These are phyloP conservation scores for Neocrepidodera transversa DNA, from an alignment of 2,888 invertebrate genomes.

Conservation along the genomic window DNA sequence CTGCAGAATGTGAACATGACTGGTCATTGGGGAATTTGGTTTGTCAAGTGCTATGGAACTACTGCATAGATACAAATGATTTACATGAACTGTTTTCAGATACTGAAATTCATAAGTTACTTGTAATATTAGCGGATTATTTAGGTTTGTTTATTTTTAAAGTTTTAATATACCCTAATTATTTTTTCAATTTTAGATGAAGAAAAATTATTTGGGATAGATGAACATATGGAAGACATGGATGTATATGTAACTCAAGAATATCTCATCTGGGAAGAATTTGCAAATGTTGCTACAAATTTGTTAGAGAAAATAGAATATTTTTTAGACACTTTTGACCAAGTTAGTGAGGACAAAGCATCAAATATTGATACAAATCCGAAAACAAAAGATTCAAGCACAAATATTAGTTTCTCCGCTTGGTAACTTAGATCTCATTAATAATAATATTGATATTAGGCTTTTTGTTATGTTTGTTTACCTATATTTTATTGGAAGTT, in stretches of 20 bases:
- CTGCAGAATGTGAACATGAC: constrained; percentile 67
- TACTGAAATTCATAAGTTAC: constrained; percentile 63
- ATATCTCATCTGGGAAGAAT: constrained; percentile 73
- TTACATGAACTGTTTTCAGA: constrained; percentile 62
- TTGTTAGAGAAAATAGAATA: constrained; percentile 70
- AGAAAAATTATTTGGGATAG: constrained; percentile 64
- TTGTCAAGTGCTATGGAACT: constrained; percentile 79
- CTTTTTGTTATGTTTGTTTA: constrained; percentile 26
- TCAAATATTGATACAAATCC: constrained; percentile 17
- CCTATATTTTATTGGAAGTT: constrained; percentile 30
- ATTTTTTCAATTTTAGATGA: constrained; percentile 61
- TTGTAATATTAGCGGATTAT: constrained; percentile 64
- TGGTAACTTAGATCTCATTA: constrained; percentile 50
- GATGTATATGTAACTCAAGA: constrained; percentile 57
- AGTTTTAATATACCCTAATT: constrained; percentile 9
- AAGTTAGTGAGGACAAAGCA: constrained; percentile 49
- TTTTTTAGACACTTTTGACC: constrained; percentile 58
- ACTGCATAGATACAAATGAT: constrained; percentile 65
- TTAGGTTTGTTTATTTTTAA: constrained; percentile 53
- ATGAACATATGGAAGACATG: constrained; percentile 56
- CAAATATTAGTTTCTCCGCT: constrained; percentile 57
- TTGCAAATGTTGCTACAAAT: constrained; percentile 77
- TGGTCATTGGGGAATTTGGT: constrained; percentile 76
- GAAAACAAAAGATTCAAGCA: constrained; percentile 52
- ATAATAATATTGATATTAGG: constrained; percentile 7